Evolutionary conservation across 2,797 vertebrate species (phyloP).

Genomic region (Semotilus atromaculatus): DNA sequence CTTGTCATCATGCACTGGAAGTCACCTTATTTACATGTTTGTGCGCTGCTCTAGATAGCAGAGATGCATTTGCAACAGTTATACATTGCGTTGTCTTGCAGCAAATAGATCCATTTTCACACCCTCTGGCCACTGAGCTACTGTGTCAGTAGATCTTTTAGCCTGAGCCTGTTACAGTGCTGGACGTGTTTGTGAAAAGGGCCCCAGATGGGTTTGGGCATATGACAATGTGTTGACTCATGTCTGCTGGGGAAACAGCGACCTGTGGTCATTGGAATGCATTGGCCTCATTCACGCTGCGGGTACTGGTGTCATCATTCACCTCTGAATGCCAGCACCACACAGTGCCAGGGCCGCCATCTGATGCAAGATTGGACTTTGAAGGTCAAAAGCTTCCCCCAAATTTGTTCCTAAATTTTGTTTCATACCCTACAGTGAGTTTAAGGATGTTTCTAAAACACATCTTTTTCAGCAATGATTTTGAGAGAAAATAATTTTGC

Average conservation of each 20-base stretch:
- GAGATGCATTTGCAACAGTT: background rate
- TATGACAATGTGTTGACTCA: slow-evolving; percentile 53
- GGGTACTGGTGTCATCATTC: slow-evolving; percentile 47
- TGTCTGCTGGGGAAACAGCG: slow-evolving; percentile 48
- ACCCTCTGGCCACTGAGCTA: slow-evolving; percentile 40
- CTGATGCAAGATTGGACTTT: slow-evolving; percentile 40
- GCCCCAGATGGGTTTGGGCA: slow-evolving; percentile 37
- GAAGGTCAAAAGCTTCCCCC: slow-evolving; percentile 38
- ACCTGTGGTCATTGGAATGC: slow-evolving; percentile 37
- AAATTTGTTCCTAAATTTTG: slow-evolving; percentile 5
- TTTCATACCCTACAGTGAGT: background rate
- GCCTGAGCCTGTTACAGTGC: slow-evolving; percentile 33
- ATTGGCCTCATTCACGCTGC: slow-evolving; percentile 40
- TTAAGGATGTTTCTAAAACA: background rate
- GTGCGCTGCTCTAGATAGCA: slow-evolving; percentile 15
- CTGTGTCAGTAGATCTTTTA: slow-evolving; percentile 47
- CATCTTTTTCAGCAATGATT: background rate
- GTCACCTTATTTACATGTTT: background rate
- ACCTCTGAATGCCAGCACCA: slow-evolving; percentile 20
- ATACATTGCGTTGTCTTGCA: slow-evolving; percentile 5
- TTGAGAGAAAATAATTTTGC: background rate
- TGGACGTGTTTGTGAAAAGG: slow-evolving; percentile 37
- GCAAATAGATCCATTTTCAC: slow-evolving; percentile 29
- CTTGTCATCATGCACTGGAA: background rate
- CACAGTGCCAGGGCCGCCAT: slow-evolving; percentile 20